Evolutionary conservation across 1,140 invertebrate genomes (phyloP).

Genomic region (Berghia stephanieae): DNA sequence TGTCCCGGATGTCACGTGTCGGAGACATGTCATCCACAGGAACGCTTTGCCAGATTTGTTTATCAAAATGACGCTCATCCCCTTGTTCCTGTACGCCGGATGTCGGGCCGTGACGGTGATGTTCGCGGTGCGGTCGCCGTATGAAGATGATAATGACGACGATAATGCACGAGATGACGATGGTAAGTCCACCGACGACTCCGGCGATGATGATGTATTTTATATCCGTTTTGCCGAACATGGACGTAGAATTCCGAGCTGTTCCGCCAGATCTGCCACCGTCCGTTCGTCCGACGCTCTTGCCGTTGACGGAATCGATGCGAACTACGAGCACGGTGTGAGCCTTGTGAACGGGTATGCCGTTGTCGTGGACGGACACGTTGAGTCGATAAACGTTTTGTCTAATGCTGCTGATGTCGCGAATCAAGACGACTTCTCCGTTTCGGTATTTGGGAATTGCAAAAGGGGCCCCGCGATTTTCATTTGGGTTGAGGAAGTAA

Average conservation of each 20-base stretch:
- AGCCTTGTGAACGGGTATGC: conserved; percentile 52
- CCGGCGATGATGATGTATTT: conserved; percentile 81
- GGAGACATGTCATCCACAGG: conserved; percentile 38
- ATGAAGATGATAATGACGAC: conserved; percentile 46
- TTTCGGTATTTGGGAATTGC: conserved; percentile 75
- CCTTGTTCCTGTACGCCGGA: conserved; percentile 41
- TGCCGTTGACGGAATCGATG: conserved; percentile 21
- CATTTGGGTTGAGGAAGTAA: conserved; percentile 76
- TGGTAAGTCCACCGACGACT: conserved; percentile 90
- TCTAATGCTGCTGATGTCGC: conserved; percentile 84
- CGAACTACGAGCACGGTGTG: conserved; percentile 29
- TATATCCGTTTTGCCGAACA: conserved; percentile 40
- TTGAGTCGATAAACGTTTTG: conserved; percentile 79
- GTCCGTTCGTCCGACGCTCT: neutral
- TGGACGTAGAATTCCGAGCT: conserved; percentile 35
- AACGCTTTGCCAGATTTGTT: conserved; percentile 43
- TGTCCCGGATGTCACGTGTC: conserved; percentile 30
- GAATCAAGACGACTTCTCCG: conserved; percentile 84
- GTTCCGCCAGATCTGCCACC: neutral
- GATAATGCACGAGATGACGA: conserved; percentile 84
- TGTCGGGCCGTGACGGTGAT: conserved; percentile 20
- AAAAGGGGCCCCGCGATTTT: conserved; percentile 82
- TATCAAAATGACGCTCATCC: conserved; percentile 38
- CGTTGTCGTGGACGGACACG: conserved; percentile 64
- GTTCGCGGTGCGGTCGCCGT: conserved; percentile 36